Conservation (phyloP, 2,113 vertebrate species). For the Panthera uncia region DNA sequence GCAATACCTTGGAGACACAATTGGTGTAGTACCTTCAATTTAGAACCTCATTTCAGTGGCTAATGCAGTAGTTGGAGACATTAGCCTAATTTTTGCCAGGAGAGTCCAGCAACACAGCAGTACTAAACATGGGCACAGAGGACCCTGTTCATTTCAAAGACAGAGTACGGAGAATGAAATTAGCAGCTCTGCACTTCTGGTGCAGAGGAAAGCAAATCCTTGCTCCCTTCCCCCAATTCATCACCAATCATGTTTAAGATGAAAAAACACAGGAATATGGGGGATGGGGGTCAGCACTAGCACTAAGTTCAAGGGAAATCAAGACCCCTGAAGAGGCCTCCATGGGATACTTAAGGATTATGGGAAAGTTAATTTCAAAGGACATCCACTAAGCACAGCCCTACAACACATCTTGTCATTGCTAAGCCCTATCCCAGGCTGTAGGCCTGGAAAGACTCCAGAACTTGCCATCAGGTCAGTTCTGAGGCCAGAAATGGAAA, state of each 20-base stretch:
- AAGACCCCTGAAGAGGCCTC: constrained; percentile 22
- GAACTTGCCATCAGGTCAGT: constrained; percentile 22
- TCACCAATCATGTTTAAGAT: constrained; percentile 63
- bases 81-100: constrained; percentile 85
- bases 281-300: neutral
- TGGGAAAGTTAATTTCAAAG: constrained; percentile 47
- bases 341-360: neutral
- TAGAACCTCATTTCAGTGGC: constrained; percentile 80
- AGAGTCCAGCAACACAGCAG: constrained; percentile 79
- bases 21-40: constrained; percentile 76
- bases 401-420: constrained; percentile 39
- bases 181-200: constrained; percentile 66
- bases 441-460: constrained; percentile 11
- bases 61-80: constrained; percentile 79
- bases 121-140: constrained; percentile 78
- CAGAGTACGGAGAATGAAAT: constrained; percentile 75
- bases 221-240: constrained; percentile 38
- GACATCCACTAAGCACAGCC: constrained; percentile 25
- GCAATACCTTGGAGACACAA: constrained; percentile 75
- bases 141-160: constrained; percentile 73
- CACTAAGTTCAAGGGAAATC: constrained; percentile 42
- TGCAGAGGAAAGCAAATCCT: constrained; percentile 75
- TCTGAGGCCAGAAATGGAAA: neutral
- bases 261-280: neutral
- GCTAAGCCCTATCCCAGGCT: neutral